A percentile compares a stretch with the other conserved stretches of the same genome.
These are phyloP conservation scores for Samia ricini DNA, from an alignment of 1,140 invertebrate species.

Conservation along the genomic window DNA sequence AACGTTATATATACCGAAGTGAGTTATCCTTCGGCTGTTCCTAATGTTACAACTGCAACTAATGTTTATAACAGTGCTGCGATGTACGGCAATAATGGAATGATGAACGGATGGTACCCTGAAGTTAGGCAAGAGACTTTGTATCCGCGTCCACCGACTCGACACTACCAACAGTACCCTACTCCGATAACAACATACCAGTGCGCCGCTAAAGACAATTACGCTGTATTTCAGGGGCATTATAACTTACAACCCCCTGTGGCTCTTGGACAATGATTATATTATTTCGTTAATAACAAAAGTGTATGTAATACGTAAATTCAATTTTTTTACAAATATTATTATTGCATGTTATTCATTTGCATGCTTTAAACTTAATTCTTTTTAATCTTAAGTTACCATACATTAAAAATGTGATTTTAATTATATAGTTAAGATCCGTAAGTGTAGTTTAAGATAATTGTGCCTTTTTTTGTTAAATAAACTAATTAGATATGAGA, in stretches of 20 bases:
- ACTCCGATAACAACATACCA: conserved; percentile 58
- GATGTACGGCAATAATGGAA: conserved; percentile 29
- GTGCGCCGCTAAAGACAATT: conserved; percentile 72
- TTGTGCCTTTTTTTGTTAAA: neutral
- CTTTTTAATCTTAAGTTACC: conserved; percentile 11
- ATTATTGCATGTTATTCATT: neutral
- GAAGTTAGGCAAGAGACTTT: conserved; percentile 52
- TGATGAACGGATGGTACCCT: conserved; percentile 49
- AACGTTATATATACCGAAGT: neutral
- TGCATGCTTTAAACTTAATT: neutral
- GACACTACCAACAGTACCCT: conserved; percentile 66
- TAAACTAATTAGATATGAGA: neutral
- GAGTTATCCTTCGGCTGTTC: conserved; percentile 32
- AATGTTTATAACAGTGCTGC: conserved; percentile 40
- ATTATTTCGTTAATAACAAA: neutral
- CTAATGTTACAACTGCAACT: conserved; percentile 36
- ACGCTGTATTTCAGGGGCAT: conserved; percentile 72
- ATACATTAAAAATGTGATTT: conserved; percentile 16
- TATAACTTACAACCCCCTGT: conserved; percentile 70
- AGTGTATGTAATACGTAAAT: neutral
- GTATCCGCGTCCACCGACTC: conserved; percentile 37
- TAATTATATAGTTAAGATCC: neutral
- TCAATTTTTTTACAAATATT: neutral
- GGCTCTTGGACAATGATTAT: conserved; percentile 64
- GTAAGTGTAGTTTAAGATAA: neutral